Evolutionary conservation across 1,140 invertebrate species (phyloP).

Genomic region (Ostrea denselamellosa): DNA sequence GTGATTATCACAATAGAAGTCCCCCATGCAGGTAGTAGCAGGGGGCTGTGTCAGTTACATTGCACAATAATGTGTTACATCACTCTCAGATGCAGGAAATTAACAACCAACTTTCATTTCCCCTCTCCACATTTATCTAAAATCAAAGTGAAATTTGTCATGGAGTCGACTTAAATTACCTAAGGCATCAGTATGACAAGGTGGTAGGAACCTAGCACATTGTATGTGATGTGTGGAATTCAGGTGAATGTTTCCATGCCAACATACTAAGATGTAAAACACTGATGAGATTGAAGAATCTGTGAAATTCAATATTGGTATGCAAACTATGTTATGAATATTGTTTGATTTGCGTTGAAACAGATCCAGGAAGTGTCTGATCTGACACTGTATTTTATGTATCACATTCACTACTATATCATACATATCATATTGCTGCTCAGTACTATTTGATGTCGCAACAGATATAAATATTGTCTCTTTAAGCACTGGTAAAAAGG

Average conservation of each 20-base stretch:
- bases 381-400: too few relatives aligned
- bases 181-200: too few relatives aligned
- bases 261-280: background rate
- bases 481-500: too few relatives aligned
- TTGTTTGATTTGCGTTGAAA: too few relatives aligned
- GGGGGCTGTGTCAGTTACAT: background rate
- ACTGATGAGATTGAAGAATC: too few relatives aligned
- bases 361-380: too few relatives aligned
- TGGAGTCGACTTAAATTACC: background rate
- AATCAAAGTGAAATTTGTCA: background rate
- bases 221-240: background rate
- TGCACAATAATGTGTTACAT: background rate
- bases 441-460: too few relatives aligned
- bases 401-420: too few relatives aligned
- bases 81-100: background rate
- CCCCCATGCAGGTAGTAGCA: background rate
- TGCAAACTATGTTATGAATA: background rate
- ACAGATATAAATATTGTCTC: too few relatives aligned
- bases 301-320: background rate
- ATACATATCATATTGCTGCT: too few relatives aligned
- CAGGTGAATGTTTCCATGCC: background rate
- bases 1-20: constrained; percentile 5
- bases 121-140: background rate
- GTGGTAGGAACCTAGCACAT: too few relatives aligned
- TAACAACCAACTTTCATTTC: background rate